These are phyloP conservation scores for Pteruthius melanotis DNA, from an alignment of 2,113 vertebrate genomes.

Conservation along the genomic window DNA sequence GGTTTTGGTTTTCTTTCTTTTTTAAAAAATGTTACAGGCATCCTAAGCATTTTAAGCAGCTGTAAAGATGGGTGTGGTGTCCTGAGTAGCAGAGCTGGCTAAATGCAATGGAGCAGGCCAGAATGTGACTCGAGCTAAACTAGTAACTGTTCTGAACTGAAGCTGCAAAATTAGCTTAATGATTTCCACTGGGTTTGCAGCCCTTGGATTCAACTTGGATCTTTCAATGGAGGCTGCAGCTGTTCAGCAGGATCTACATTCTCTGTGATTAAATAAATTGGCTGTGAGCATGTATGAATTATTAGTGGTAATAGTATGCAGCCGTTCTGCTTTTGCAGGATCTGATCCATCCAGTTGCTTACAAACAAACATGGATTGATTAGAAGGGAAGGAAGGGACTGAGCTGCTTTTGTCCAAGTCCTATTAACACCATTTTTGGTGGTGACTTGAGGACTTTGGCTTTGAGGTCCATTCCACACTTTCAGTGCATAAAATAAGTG, in stretches of 20 bases:
- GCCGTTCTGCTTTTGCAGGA: not conserved
- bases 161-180: conserved; percentile 3
- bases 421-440: not conserved
- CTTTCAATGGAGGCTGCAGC: not conserved
- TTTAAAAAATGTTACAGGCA: not conserved
- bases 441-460: too few species aligned
- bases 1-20: not conserved
- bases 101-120: not conserved
- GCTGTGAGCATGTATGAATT: not conserved
- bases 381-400: not conserved
- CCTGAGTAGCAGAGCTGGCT: not conserved
- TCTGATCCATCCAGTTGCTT: not conserved
- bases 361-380: not conserved
- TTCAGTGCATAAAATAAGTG: not conserved
- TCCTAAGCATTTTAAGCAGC: conserved; percentile 30
- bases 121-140: not conserved
- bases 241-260: not conserved
- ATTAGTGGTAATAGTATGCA: not conserved
- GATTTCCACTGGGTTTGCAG: not conserved
- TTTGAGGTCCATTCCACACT: not conserved
- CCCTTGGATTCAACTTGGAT: not conserved
- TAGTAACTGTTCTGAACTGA: not conserved
- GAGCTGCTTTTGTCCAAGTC: not conserved
- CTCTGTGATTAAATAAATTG: not conserved
- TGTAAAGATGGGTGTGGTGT: conserved; percentile 11